phyloP scores from a whole-genome alignment of 1,140 invertebrate species.

The Lepidurus arcticus region DNA sequence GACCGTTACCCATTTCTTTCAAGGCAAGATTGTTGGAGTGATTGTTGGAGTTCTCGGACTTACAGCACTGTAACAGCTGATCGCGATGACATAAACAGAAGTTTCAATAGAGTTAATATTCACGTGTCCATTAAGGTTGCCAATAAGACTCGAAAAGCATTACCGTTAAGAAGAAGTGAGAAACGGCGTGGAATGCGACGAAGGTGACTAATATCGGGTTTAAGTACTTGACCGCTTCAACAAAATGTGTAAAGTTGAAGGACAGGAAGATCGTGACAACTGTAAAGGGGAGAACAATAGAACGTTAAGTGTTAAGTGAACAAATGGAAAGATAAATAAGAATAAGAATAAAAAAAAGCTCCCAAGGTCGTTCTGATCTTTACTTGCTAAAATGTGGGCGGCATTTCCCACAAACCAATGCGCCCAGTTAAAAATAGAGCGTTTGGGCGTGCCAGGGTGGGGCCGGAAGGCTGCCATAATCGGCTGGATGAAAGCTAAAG shows the following conservation, averaged over 20 bases:
- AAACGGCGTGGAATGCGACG: constrained; percentile 79
- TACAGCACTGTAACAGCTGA: background rate
- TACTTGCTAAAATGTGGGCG: constrained; percentile 86
- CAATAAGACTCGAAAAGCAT: constrained; percentile 39
- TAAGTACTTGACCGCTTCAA: constrained; percentile 69
- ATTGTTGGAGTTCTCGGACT: constrained; percentile 27
- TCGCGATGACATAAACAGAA: constrained; percentile 31
- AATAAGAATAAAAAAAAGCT: constrained; percentile 11
- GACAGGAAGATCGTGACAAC: constrained; percentile 91
- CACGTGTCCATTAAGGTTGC: constrained; percentile 25
- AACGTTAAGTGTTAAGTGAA: constrained; percentile 25
- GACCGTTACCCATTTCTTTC: constrained; percentile 58
- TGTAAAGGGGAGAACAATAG: constrained; percentile 49
- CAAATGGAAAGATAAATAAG: background rate
- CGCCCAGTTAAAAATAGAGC: constrained; percentile 87
- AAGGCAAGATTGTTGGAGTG: constrained; percentile 37
- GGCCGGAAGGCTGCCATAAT: constrained; percentile 77
- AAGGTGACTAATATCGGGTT: constrained; percentile 81
- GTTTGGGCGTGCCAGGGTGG: constrained; percentile 67
- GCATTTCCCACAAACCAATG: constrained; percentile 89
- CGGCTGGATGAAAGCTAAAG: constrained; percentile 80
- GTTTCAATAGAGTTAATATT: constrained; percentile 30
- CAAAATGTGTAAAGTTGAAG: constrained; percentile 72
- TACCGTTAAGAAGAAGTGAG: constrained; percentile 84
- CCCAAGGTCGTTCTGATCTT: constrained; percentile 35